Evolutionary conservation across 1,140 invertebrate genomes (phyloP).

Genomic region (Lepidurus couesii): DNA sequence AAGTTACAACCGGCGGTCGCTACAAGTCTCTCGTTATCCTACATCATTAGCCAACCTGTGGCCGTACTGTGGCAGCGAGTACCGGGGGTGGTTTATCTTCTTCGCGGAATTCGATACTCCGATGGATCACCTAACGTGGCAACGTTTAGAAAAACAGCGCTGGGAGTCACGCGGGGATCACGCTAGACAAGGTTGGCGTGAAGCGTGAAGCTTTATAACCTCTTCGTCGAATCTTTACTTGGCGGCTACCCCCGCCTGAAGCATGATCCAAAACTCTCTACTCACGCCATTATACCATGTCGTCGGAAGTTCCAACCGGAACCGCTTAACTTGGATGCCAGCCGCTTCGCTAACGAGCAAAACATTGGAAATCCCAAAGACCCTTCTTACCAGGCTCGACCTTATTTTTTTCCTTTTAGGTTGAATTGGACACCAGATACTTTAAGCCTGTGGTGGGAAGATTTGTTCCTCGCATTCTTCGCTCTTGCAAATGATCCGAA

Average conservation of each 20-base stretch:
- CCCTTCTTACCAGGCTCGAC: background rate
- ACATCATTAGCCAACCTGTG: no score
- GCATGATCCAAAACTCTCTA: constrained; percentile 16
- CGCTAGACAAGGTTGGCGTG: background rate
- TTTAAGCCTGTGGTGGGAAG: background rate
- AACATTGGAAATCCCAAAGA: background rate
- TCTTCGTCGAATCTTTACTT: background rate
- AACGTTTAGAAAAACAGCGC: background rate
- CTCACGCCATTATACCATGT: background rate
- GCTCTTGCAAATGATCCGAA: background rate
- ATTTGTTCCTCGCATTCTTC: background rate
- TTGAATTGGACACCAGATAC: background rate
- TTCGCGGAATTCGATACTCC: no score
- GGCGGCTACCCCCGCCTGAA: background rate
- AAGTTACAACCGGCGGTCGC: no score
- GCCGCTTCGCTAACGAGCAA: constrained; percentile 1
- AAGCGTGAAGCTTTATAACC: background rate
- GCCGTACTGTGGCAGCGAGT: no score
- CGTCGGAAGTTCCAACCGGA: constrained; percentile 10
- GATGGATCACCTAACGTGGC: no score
- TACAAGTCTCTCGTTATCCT: no score
- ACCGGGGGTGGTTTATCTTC: no score
- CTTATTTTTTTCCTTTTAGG: background rate
- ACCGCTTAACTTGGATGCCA: constrained; percentile 9
- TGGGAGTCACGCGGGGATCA: background rate